Percentiles rank a stretch among this genome's conserved stretches.
Evolutionary conservation across 2,113 vertebrate genomes (phyloP).

Genomic region (Oophaga pumilio): DNA sequence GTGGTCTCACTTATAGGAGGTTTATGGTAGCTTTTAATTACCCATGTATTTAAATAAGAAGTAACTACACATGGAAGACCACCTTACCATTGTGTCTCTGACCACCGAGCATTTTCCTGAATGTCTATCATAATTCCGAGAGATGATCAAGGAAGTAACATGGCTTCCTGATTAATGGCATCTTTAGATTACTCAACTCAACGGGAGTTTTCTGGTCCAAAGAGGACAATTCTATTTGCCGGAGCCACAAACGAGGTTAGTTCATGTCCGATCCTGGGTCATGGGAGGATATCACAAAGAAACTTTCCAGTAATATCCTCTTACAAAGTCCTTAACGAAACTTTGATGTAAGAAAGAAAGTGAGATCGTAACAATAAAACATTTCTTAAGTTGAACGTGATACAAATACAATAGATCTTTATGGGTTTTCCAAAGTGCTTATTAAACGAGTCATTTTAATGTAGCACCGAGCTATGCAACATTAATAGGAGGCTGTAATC

Average conservation of each 20-base stretch:
- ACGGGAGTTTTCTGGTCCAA: not conserved
- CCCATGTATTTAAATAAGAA: too few species aligned
- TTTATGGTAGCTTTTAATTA: too few species aligned
- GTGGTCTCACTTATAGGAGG: too few species aligned
- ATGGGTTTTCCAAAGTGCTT: slow-evolving; percentile 19
- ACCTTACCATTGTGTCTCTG: too few species aligned
- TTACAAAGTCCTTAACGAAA: not conserved
- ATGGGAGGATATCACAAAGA: not conserved
- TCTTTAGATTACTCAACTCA: too few species aligned
- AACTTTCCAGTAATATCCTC: not conserved
- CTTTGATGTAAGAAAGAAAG: not conserved
- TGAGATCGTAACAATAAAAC: not conserved
- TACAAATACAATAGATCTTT: slow-evolving; percentile 38
- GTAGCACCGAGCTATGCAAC: slow-evolving; percentile 11
- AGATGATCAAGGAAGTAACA: too few species aligned
- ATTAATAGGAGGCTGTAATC: slow-evolving; percentile 37
- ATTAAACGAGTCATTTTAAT: slow-evolving; percentile 20
- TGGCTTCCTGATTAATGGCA: too few species aligned
- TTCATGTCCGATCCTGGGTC: not conserved
- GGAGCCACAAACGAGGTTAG: too few species aligned
- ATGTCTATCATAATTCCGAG: too few species aligned
- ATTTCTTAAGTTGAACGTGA: not conserved
- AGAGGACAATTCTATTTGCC: not conserved
- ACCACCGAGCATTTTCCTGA: too few species aligned
- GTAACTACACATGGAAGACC: too few species aligned